A percentile compares a stretch with the other conserved stretches of the same genome.
phyloP scores from a whole-genome alignment of 1,140 invertebrate genomes.

The Drosophila eugracilis region DNA sequence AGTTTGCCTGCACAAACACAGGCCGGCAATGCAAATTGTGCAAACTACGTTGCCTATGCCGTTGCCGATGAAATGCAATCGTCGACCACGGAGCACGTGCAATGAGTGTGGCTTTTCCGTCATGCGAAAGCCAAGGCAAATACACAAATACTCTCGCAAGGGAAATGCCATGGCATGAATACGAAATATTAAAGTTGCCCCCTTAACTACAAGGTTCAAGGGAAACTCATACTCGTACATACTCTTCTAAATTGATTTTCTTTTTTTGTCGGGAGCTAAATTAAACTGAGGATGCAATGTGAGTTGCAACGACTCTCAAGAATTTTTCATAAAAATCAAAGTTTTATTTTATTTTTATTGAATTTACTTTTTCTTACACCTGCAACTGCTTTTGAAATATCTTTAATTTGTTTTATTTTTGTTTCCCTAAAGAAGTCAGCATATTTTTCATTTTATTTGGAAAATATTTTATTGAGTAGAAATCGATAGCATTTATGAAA shows the following conservation, averaged over 20 bases:
- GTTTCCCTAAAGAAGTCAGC: no score
- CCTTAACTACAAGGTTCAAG: background rate
- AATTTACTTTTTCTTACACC: background rate
- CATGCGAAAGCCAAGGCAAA: constrained; percentile 61
- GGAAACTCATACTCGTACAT: background rate
- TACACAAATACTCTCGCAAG: constrained; percentile 1
- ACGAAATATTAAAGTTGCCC: constrained; percentile 30
- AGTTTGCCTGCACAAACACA: constrained; percentile 63
- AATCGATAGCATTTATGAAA: background rate
- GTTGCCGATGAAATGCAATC: constrained; percentile 66
- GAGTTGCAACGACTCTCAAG: background rate
- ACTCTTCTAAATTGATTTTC: constrained; percentile 1
- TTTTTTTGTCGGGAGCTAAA: background rate
- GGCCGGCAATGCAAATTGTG: constrained; percentile 19
- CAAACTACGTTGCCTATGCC: constrained; percentile 46
- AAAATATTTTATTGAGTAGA: background rate
- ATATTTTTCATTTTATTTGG: background rate
- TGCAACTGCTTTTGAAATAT: background rate
- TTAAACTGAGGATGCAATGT: background rate
- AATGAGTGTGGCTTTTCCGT: constrained; percentile 39
- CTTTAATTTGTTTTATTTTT: background rate
- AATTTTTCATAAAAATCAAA: no score
- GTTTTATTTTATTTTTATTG: background rate
- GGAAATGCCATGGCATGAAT: constrained; percentile 17
- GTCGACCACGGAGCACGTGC: constrained; percentile 63